Conservation (phyloP, 1,140 invertebrate genomes). For the Lucilia sericata region DNA sequence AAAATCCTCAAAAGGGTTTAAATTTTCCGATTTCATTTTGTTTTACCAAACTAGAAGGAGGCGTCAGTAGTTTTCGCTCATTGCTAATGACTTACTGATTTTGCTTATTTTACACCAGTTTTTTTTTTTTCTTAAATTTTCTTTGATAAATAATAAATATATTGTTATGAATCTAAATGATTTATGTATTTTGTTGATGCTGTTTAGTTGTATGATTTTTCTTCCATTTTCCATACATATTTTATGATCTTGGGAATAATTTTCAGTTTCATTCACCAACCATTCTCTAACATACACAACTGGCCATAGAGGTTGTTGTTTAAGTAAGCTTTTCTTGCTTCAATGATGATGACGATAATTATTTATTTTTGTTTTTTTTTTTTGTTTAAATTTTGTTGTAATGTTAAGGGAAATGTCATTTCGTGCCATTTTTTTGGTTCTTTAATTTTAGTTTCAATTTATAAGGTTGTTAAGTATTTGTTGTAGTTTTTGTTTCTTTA, state of each 20-base stretch:
- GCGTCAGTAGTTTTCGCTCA: slow-evolving; percentile 53
- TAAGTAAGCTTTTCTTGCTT: neutral
- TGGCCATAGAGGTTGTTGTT: neutral
- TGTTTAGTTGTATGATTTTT: neutral
- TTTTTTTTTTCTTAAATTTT: neutral
- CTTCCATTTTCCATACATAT: neutral
- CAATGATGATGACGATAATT: slow-evolving; percentile 18
- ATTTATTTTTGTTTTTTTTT: neutral
- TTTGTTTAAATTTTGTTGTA: neutral
- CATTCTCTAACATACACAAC: neutral
- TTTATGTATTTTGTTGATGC: slow-evolving; percentile 8
- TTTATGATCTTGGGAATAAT: slow-evolving; percentile 22
- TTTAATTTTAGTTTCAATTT: neutral
- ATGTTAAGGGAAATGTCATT: slow-evolving; percentile 31
- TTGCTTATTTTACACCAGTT: neutral
- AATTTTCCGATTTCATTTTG: neutral
- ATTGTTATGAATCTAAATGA: neutral
- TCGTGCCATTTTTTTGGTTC: slow-evolving; percentile 7
- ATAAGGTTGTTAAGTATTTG: neutral
- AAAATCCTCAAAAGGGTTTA: neutral
- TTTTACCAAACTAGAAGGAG: neutral
- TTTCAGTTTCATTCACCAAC: neutral
- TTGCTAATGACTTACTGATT: slow-evolving; percentile 60
- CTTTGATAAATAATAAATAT: no score
- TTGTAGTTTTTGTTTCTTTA: neutral